Percentiles rank a stretch among this genome's conserved stretches.
Evolutionary conservation across 2,888 invertebrate species (phyloP).

Genomic region (Stomorhina lunata): DNA sequence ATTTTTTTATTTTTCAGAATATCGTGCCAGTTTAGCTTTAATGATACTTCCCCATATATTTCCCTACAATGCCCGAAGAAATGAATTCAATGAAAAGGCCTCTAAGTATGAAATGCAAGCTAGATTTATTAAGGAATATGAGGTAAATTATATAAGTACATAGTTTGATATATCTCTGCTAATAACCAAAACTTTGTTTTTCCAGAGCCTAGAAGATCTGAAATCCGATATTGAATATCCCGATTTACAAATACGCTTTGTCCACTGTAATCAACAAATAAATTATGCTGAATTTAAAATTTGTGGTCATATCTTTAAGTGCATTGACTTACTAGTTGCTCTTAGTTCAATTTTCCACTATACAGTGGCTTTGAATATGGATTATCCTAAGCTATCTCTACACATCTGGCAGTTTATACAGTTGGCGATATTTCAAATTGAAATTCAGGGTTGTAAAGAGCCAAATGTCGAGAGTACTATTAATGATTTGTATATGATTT

Average conservation of each 20-base stretch:
- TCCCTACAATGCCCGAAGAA: constrained; percentile 25
- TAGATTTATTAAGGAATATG: constrained; percentile 46
- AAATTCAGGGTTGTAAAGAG: constrained; percentile 6
- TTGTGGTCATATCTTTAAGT: constrained; percentile 30
- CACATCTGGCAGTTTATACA: constrained; percentile 60
- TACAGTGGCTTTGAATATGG: constrained; percentile 36
- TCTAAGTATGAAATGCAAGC: constrained; percentile 43
- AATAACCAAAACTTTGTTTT: not conserved
- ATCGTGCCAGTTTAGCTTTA: constrained; percentile 45
- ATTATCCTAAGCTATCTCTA: constrained; percentile 40
- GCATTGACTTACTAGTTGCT: constrained; percentile 40
- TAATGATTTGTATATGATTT: constrained; percentile 43
- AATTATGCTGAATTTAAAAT: constrained; percentile 51
- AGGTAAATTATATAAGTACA: not conserved
- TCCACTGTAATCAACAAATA: not conserved
- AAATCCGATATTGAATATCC: constrained; percentile 10
- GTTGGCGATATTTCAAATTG: constrained; percentile 54
- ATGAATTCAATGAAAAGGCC: constrained; percentile 19
- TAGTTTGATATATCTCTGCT: not conserved
- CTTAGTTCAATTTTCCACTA: constrained; percentile 41
- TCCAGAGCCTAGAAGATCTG: constrained; percentile 27
- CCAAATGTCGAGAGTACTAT: constrained; percentile 47
- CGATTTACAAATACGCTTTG: constrained; percentile 54
- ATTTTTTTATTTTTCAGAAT: constrained; percentile 31
- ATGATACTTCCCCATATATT: constrained; percentile 46